Evolutionary conservation across 2,113 vertebrate genomes (phyloP).

Genomic region (Proteles cristata): DNA sequence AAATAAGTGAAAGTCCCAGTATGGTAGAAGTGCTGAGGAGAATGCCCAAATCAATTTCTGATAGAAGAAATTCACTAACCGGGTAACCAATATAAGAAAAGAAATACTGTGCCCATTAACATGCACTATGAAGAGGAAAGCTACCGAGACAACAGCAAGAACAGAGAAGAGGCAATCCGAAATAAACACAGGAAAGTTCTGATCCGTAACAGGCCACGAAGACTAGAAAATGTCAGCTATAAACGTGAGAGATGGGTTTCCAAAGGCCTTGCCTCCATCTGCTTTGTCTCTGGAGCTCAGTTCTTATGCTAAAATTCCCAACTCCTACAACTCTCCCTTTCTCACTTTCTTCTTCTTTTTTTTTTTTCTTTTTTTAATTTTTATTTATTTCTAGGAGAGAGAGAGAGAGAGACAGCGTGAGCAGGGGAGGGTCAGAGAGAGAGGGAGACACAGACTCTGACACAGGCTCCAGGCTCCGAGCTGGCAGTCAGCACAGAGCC

Average conservation of each 20-base stretch:
- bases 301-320: neutral
- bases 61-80: neutral
- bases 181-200: neutral
- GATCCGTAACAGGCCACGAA: neutral
- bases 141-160: neutral
- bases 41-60: constrained; percentile 3
- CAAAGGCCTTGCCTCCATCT: neutral
- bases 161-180: neutral
- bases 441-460: too few species aligned
- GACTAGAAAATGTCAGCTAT: neutral
- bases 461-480: too few species aligned
- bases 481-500: too few species aligned
- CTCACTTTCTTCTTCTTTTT: neutral
- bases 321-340: neutral
- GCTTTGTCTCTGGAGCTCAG: neutral
- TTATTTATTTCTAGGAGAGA: too few species aligned
- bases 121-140: neutral
- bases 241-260: neutral
- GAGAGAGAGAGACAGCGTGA: too few species aligned
- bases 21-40: neutral
- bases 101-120: neutral
- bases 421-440: too few species aligned
- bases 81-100: neutral
- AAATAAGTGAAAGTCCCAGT: neutral
- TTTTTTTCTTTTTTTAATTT: too few species aligned